A percentile compares a stretch with the other conserved stretches of the same genome.
Evolutionary conservation across 2,797 vertebrate genomes (phyloP).

Genomic region (Menidia menidia): DNA sequence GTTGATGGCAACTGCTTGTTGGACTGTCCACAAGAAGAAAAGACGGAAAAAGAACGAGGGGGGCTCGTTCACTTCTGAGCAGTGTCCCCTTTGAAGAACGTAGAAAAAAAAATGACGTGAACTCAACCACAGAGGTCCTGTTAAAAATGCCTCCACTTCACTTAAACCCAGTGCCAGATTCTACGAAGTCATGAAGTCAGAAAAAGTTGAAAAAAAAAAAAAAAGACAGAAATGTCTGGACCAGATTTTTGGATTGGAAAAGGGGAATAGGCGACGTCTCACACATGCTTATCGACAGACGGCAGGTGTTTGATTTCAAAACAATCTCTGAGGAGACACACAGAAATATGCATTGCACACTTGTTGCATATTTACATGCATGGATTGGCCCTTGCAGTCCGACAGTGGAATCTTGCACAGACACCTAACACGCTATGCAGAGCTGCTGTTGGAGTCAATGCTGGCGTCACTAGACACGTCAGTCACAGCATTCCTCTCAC

Average conservation of each 20-base stretch:
- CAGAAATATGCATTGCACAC: conserved; percentile 59
- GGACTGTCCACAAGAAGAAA: conserved; percentile 84
- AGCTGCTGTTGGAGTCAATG: conserved; percentile 71
- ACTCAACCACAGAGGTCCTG: conserved; percentile 40
- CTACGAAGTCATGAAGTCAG: conserved; percentile 27
- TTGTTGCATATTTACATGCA: conserved; percentile 63
- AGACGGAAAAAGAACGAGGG: conserved; percentile 85
- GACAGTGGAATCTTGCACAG: conserved; percentile 46
- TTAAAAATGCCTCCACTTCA: conserved; percentile 22
- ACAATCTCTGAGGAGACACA: conserved; percentile 75
- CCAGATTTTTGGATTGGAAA: conserved; percentile 46
- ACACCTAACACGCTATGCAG: conserved; percentile 73
- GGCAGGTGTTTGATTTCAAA: conserved; percentile 84
- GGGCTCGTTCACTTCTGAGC: conserved; percentile 79
- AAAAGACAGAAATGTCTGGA: conserved; percentile 41
- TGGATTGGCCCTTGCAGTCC: conserved; percentile 39
- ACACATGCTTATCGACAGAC: conserved; percentile 61
- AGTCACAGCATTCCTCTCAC: conserved; percentile 79
- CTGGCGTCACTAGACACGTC: conserved; percentile 79
- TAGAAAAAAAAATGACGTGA: conserved; percentile 26
- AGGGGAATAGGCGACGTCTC: conserved; percentile 45
- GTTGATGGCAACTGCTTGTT: conserved; percentile 80
- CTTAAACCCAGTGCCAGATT: conserved; percentile 32
- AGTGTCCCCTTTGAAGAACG: conserved; percentile 81
- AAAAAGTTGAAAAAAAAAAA: conserved; percentile 30